A percentile compares a stretch with the other conserved stretches of the same genome.
phyloP scores from a whole-genome alignment of 2,888 invertebrate genomes.

The Eilema depressum region DNA sequence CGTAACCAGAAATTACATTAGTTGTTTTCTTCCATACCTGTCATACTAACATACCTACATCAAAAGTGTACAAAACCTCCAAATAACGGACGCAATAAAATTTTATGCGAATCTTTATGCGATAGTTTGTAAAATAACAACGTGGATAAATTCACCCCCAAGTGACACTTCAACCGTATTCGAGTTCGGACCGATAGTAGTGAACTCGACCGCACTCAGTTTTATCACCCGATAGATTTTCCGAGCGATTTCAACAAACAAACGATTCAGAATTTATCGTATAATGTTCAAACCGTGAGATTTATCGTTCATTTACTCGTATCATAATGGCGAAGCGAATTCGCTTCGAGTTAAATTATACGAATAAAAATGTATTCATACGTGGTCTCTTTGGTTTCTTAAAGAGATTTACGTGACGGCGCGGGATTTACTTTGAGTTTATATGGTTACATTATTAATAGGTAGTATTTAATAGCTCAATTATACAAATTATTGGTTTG shows the following conservation, averaged over 20 bases:
- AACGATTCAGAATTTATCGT: slow-evolving; percentile 51
- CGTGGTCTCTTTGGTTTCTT: slow-evolving; percentile 19
- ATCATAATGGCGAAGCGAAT: slow-evolving; percentile 39
- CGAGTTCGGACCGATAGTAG: slow-evolving; percentile 34
- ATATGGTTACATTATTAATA: not conserved
- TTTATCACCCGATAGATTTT: slow-evolving; percentile 57
- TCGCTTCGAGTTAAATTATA: slow-evolving; percentile 35
- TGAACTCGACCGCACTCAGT: slow-evolving; percentile 49
- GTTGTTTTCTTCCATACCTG: not conserved
- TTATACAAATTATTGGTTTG: not conserved
- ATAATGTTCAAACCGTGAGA: slow-evolving; percentile 48
- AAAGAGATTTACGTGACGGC: slow-evolving; percentile 12
- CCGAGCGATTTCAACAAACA: slow-evolving; percentile 56
- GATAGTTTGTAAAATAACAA: slow-evolving; percentile 1
- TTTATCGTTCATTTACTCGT: slow-evolving; percentile 50
- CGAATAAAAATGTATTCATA: slow-evolving; percentile 41
- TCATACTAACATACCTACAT: not conserved
- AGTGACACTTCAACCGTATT: slow-evolving; percentile 29
- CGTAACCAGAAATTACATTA: too few relatives aligned
- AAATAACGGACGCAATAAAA: slow-evolving; percentile 3
- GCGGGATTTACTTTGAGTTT: not conserved
- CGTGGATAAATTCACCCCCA: not conserved
- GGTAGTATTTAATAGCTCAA: not conserved
- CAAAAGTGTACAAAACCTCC: not conserved
- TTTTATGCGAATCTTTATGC: slow-evolving; percentile 7